Conservation (phyloP, 1,140 invertebrate species). For the Macrocentrus cingulum region DNA sequence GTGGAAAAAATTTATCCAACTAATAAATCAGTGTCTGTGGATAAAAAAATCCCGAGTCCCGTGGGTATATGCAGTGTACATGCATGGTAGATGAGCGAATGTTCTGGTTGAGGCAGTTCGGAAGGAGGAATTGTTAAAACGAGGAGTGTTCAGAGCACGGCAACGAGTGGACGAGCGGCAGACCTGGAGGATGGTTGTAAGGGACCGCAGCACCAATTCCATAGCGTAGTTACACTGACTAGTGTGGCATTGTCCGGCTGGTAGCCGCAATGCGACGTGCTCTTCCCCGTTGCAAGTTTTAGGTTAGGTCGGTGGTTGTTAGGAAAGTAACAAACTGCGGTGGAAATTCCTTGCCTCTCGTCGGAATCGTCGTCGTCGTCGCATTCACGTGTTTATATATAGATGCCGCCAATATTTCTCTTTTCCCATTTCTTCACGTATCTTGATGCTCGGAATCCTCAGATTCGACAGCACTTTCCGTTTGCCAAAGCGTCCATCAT, state of each 20-base stretch:
- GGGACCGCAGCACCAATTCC: constrained; percentile 39
- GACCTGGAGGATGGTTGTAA: constrained; percentile 24
- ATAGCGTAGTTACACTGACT: constrained; percentile 40
- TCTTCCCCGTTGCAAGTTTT: constrained; percentile 36
- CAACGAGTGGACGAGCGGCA: constrained; percentile 24
- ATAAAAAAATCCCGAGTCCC: no score
- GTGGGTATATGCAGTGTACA: no score
- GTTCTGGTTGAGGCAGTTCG: background rate
- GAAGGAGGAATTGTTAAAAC: constrained; percentile 24
- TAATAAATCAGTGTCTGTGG: no score
- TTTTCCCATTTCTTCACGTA: background rate
- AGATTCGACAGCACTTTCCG: no score
- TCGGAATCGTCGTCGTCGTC: background rate
- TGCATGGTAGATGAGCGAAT: background rate
- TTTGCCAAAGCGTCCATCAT: no score
- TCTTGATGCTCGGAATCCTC: no score
- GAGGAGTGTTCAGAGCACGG: constrained; percentile 12
- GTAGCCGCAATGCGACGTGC: constrained; percentile 48
- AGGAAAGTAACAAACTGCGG: constrained; percentile 40
- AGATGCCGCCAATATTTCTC: background rate
- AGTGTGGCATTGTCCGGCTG: constrained; percentile 41
- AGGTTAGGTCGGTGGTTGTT: constrained; percentile 41
- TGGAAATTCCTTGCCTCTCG: constrained; percentile 25
- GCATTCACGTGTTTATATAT: background rate
- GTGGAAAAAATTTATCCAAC: no score